A percentile compares a stretch with the other conserved stretches of the same genome.
Evolutionary conservation across 2,113 vertebrate genomes (phyloP).

Genomic region (Ctenodactylus gundi): DNA sequence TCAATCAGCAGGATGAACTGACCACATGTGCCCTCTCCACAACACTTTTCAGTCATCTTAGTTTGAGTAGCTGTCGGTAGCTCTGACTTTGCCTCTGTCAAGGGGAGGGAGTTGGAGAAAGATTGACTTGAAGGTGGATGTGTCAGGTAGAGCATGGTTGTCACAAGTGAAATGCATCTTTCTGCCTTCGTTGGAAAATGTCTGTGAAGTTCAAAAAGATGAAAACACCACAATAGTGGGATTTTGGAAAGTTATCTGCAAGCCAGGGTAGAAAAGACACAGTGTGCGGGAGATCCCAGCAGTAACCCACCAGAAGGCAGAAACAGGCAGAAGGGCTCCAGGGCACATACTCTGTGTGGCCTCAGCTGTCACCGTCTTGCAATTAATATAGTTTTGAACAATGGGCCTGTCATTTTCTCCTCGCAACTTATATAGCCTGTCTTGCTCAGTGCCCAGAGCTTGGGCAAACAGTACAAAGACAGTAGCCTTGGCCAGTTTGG

Average conservation of each 20-base stretch:
- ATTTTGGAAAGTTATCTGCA: neutral
- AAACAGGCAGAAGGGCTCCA: neutral
- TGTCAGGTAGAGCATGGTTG: neutral
- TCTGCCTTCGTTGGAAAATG: neutral
- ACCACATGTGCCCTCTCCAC: neutral
- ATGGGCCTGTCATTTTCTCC: neutral
- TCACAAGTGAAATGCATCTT: neutral
- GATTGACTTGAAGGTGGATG: neutral
- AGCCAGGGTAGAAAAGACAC: neutral
- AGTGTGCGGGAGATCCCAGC: neutral
- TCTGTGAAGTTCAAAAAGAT: neutral
- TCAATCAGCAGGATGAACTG: neutral
- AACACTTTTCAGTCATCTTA: neutral
- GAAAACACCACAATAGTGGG: neutral
- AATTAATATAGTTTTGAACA: neutral
- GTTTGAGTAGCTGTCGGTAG: too few species aligned
- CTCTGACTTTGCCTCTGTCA: neutral
- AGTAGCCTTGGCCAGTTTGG: too few species aligned
- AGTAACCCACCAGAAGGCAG: neutral
- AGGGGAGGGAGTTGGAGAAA: neutral
- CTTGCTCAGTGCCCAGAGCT: too few species aligned
- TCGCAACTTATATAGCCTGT: neutral
- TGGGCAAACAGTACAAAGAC: neutral
- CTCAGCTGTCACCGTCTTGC: neutral
- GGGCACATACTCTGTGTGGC: rapidly evolving